These are phyloP conservation scores for Cirrhinus molitorella DNA, from an alignment of 2,797 vertebrate species.

Conservation along the genomic window DNA sequence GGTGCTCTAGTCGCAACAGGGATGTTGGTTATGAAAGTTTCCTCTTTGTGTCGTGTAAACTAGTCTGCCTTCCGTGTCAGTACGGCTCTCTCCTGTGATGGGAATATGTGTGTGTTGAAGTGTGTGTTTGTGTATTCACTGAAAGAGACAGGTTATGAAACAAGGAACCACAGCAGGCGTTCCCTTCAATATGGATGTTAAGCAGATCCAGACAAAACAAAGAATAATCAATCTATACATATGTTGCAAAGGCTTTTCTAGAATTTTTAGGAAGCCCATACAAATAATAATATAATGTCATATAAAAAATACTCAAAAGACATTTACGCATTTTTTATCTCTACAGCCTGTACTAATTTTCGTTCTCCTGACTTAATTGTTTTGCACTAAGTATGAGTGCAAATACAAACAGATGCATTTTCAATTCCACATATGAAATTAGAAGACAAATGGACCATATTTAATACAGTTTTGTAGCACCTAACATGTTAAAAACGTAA, in stretches of 20 bases:
- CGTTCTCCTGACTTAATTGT: not conserved
- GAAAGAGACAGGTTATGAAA: conserved; percentile 31
- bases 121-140: conserved; percentile 23
- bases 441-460: not conserved
- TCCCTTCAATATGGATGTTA: not conserved
- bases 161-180: not conserved
- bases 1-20: conserved; percentile 70
- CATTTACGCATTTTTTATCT: not conserved
- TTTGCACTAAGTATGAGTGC: not conserved
- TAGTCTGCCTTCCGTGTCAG: conserved; percentile 50
- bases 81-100: conserved; percentile 40
- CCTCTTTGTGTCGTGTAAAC: conserved; percentile 61
- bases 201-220: not conserved
- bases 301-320: not conserved
- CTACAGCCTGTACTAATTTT: not conserved
- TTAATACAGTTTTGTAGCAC: not conserved
- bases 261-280: no score
- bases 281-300: not conserved
- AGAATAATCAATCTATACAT: not conserved
- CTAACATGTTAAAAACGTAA: not conserved
- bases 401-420: not conserved
- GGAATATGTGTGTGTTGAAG: conserved; percentile 39
- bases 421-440: not conserved
- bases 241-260: not conserved
- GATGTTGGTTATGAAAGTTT: conserved; percentile 71